Evolutionary conservation across 2,888 invertebrate species (phyloP).

Genomic region (Microctonus brassicae): DNA sequence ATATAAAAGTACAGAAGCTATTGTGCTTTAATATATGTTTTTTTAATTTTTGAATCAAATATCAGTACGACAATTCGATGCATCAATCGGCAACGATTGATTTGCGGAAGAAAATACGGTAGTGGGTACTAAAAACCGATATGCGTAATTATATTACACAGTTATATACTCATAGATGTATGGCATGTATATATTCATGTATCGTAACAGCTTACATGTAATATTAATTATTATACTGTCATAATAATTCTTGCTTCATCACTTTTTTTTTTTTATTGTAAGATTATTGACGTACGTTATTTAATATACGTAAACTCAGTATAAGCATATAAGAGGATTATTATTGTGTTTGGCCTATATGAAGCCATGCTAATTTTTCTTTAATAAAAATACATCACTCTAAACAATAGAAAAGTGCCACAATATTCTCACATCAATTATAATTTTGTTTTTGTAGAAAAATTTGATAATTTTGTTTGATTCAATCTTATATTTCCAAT

Average conservation of each 20-base stretch:
- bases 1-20: neutral
- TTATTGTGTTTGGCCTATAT: constrained; percentile 18
- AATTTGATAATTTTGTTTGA: neutral
- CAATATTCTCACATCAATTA: too few species aligned
- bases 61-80: neutral
- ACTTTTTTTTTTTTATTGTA: neutral
- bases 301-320: neutral
- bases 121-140: too few species aligned
- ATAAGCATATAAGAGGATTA: constrained; percentile 16
- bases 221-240: neutral
- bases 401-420: neutral
- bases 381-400: neutral
- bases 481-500: neutral
- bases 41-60: neutral
- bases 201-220: neutral
- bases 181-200: neutral
- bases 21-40: neutral
- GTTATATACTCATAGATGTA: too few species aligned
- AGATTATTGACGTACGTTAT: neutral
- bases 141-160: too few species aligned
- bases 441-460: too few species aligned
- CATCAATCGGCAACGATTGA: neutral
- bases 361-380: constrained; percentile 14
- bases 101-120: neutral
- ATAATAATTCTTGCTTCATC: neutral